phyloP scores from a whole-genome alignment of 2,113 vertebrate genomes.

The Cathartes aura region DNA sequence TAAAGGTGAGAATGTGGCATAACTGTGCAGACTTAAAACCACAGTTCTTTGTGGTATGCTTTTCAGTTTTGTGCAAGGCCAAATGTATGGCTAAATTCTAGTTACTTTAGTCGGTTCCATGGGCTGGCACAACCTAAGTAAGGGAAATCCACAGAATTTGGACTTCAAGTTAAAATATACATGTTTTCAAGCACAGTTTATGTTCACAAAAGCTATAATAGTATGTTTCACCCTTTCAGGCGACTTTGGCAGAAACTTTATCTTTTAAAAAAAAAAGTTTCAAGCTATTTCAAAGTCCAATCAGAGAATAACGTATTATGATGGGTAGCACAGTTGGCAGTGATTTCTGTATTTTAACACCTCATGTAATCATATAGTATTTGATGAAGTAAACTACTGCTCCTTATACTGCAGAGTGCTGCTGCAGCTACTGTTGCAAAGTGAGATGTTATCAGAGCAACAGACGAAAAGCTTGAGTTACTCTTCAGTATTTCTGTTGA shows the following conservation, averaged over 20 bases:
- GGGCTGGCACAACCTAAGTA: neutral
- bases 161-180: neutral
- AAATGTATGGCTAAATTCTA: neutral
- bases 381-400: neutral
- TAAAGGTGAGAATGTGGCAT: slow-evolving; percentile 47
- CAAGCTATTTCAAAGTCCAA: neutral
- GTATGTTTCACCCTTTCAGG: neutral
- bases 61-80: neutral
- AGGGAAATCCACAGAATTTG: neutral
- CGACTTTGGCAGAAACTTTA: neutral
- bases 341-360: neutral
- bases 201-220: neutral
- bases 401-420: neutral
- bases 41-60: neutral
- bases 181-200: neutral
- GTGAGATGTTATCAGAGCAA: neutral
- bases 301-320: neutral
- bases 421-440: neutral
- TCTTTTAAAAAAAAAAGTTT: neutral
- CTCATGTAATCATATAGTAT: neutral
- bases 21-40: neutral
- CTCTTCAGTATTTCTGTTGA: slow-evolving; percentile 20
- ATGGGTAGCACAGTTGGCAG: neutral
- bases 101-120: neutral
- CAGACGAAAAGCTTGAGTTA: neutral